Conservation (phyloP, 2,113 vertebrate genomes). For the Ondatra zibethicus region DNA sequence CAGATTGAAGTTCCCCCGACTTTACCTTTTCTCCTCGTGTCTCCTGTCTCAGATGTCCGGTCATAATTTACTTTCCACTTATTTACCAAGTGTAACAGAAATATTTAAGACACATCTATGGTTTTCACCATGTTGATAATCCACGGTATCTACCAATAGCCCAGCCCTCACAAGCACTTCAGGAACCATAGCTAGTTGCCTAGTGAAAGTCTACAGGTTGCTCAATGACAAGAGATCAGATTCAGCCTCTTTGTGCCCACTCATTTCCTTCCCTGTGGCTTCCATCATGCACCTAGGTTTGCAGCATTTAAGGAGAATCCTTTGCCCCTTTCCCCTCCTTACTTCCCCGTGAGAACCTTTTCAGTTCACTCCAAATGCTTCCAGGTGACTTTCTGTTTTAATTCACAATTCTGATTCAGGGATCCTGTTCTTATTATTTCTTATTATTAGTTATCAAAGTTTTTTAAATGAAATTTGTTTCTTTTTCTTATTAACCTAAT, state of each 20-base stretch:
- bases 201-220: neutral
- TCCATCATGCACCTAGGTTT: fast-evolving
- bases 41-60: neutral
- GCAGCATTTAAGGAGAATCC: neutral
- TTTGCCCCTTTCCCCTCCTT: neutral
- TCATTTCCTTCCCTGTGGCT: neutral
- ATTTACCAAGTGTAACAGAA: neutral
- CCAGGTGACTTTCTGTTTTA: neutral
- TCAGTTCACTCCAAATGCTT: neutral
- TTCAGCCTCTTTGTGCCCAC: neutral
- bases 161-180: neutral
- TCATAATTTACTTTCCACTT: neutral
- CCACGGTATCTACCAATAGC: neutral
- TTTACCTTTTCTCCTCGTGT: neutral
- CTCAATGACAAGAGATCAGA: neutral
- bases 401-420: neutral
- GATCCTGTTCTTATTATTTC: neutral
- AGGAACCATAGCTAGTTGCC: neutral
- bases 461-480: neutral
- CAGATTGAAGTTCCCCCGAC: neutral
- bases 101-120: neutral
- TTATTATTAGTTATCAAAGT: neutral
- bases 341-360: neutral
- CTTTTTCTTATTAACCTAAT: neutral
- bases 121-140: neutral